These are phyloP conservation scores for Microplitis demolitor DNA, from an alignment of 1,140 invertebrate genomes.

Conservation along the genomic window DNA sequence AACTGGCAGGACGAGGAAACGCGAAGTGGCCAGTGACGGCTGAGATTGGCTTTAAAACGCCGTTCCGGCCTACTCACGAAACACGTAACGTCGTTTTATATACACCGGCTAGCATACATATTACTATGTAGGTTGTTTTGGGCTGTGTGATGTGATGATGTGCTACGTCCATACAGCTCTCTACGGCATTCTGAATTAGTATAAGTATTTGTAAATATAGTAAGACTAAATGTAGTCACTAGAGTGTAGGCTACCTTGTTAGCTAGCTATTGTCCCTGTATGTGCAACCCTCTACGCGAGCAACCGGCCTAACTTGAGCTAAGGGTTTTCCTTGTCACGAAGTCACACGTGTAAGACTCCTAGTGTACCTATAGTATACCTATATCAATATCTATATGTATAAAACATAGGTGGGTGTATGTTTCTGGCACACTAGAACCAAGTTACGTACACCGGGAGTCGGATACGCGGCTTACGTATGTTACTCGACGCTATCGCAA, in stretches of 20 bases:
- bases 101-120: slow-evolving; percentile 14
- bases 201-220: neutral
- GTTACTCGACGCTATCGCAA: slow-evolving; percentile 54
- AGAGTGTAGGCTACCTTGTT: neutral
- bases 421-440: too few relatives aligned
- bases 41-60: slow-evolving; percentile 37
- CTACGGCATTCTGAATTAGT: too few relatives aligned
- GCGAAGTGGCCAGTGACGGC: slow-evolving; percentile 51
- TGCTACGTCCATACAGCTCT: too few relatives aligned
- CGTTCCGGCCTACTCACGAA: slow-evolving; percentile 34
- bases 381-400: neutral
- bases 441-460: neutral
- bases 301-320: neutral
- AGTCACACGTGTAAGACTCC: slow-evolving; percentile 42
- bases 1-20: slow-evolving; percentile 49
- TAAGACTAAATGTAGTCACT: neutral
- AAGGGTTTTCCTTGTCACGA: slow-evolving; percentile 8
- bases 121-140: too few relatives aligned
- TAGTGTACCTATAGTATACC: slow-evolving; percentile 27
- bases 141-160: too few relatives aligned
- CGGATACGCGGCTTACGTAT: slow-evolving; percentile 43
- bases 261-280: neutral
- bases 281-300: neutral
- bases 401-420: neutral
- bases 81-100: slow-evolving; percentile 30